phyloP scores from a whole-genome alignment of 2,797 vertebrate genomes.

The Chelidonichthys spinosus region DNA sequence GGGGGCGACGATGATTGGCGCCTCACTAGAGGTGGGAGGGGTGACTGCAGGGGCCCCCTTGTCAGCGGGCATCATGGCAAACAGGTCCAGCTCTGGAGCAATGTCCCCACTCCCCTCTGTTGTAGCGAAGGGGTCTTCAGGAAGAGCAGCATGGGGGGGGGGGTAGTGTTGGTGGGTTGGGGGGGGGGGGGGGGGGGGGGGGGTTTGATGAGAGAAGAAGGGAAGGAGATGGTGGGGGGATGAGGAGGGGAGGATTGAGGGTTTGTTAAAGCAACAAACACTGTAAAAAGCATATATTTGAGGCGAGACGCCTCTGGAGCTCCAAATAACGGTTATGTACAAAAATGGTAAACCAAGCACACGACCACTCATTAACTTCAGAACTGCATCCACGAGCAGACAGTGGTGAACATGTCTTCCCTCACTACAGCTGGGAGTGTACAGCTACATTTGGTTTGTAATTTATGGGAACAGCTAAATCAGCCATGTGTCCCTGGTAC shows the following conservation, averaged over 20 bases:
- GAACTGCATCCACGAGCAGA: constrained; percentile 50
- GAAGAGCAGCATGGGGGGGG: constrained; percentile 52
- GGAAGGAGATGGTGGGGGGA: constrained; percentile 37
- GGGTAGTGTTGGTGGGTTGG: constrained; percentile 75
- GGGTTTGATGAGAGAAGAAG: constrained; percentile 77
- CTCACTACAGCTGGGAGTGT: background rate
- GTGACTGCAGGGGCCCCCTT: constrained; percentile 85
- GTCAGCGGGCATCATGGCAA: constrained; percentile 96
- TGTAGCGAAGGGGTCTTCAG: constrained; percentile 97
- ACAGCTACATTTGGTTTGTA: background rate
- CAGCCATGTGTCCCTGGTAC: constrained; percentile 18
- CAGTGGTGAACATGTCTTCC: background rate
- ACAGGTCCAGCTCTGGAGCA: constrained; percentile 97
- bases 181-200: constrained; percentile 71
- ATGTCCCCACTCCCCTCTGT: constrained; percentile 95
- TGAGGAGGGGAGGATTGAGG: constrained; percentile 51
- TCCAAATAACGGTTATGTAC: constrained; percentile 43
- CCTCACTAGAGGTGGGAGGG: constrained; percentile 83
- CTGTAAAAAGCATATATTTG: constrained; percentile 67
- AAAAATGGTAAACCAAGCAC: constrained; percentile 40
- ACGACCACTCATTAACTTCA: constrained; percentile 50
- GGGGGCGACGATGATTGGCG: constrained; percentile 83
- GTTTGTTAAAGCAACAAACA: constrained; percentile 73
- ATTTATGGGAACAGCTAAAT: background rate
- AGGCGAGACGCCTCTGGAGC: constrained; percentile 46